Percentiles rank a stretch among this genome's conserved stretches.
These are phyloP conservation scores for Vannuccia rotundouncinata DNA, from an alignment of 2,888 invertebrate species.

Conservation along the genomic window DNA sequence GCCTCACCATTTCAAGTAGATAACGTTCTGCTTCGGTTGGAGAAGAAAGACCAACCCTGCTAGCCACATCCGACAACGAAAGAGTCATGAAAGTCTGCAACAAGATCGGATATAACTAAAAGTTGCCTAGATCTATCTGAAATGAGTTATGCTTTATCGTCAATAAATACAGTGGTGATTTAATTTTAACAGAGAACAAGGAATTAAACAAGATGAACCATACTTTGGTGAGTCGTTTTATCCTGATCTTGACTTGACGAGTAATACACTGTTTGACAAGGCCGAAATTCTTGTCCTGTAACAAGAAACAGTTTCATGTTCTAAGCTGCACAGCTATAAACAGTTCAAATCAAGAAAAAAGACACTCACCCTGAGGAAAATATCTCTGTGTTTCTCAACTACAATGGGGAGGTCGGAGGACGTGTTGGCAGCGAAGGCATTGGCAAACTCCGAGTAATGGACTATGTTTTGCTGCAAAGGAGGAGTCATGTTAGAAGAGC, in stretches of 20 bases:
- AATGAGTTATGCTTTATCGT: no score
- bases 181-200: no score
- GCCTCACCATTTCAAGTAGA: conserved; percentile 89
- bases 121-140: no score
- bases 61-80: conserved; percentile 78
- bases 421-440: conserved; percentile 70
- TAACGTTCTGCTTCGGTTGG: conserved; percentile 84
- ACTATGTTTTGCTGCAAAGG: neutral
- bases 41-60: conserved; percentile 74
- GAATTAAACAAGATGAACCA: no score
- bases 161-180: no score
- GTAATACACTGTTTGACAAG: conserved; percentile 69
- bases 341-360: no score
- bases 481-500: no score
- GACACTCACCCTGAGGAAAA: conserved; percentile 62
- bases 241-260: conserved; percentile 87
- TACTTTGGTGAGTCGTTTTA: conserved; percentile 72
- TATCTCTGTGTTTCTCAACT: conserved; percentile 72
- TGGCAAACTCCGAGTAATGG: conserved; percentile 78
- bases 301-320: no score
- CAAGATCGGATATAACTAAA: no score
- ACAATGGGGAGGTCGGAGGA: conserved; percentile 66
- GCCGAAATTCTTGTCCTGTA: conserved; percentile 61
- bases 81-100: conserved; percentile 76
- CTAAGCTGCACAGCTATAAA: no score